phyloP scores from a whole-genome alignment of 2,797 vertebrate species.

The Enteromius radiatus region DNA sequence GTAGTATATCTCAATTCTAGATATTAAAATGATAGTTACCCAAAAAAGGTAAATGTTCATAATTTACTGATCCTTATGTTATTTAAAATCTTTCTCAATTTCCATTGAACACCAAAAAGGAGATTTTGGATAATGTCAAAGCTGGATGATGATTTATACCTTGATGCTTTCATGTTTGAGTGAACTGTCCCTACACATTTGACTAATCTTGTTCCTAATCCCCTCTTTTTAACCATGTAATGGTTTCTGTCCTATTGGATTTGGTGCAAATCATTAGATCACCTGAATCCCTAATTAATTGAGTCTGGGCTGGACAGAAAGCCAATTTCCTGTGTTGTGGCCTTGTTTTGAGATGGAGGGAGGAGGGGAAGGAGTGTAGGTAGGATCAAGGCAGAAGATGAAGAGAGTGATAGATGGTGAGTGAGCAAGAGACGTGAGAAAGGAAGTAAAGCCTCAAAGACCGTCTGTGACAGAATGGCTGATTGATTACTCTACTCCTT shows the following conservation, averaged over 20 bases:
- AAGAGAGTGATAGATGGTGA: conserved; percentile 29
- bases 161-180: not conserved
- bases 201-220: not conserved
- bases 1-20: not conserved
- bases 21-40: not conserved
- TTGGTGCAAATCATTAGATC: not conserved
- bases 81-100: not conserved
- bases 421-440: not conserved
- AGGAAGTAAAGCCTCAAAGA: conserved; percentile 22
- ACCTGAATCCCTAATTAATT: conserved; percentile 35
- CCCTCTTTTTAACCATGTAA: conserved; percentile 22
- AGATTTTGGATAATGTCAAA: too few relatives aligned
- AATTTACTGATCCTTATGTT: not conserved
- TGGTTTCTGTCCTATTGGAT: conserved; percentile 42
- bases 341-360: conserved; percentile 23
- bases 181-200: not conserved
- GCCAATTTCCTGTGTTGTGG: conserved; percentile 17
- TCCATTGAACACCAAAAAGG: not conserved
- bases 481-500: conserved; percentile 77
- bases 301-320: conserved; percentile 27
- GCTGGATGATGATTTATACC: not conserved
- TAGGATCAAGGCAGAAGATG: conserved; percentile 13
- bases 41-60: not conserved
- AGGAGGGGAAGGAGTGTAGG: conserved; percentile 8
- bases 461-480: conserved; percentile 39